Percentiles rank a stretch among this genome's conserved stretches.
Evolutionary conservation across 2,797 vertebrate genomes (phyloP).

Genomic region (Sebastes flavidus): DNA sequence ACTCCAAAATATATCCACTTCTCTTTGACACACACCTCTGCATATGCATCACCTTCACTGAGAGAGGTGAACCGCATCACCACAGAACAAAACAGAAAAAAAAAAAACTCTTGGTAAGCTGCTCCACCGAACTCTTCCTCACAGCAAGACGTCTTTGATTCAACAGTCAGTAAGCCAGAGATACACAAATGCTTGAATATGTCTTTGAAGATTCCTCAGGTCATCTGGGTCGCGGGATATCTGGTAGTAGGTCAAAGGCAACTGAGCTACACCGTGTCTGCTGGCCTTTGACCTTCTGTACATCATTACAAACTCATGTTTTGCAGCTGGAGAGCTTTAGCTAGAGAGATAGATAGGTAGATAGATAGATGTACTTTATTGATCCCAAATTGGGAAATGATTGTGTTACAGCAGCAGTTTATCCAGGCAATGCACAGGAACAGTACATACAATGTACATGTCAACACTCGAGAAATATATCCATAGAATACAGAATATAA

Average conservation of each 20-base stretch:
- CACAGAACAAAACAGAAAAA: constrained; percentile 54
- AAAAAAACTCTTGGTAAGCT: constrained; percentile 40
- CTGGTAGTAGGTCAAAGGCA: constrained; percentile 34
- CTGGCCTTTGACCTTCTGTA: constrained; percentile 31
- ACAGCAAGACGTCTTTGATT: constrained; percentile 9
- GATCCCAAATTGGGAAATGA: too few species aligned
- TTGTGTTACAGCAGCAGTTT: too few species aligned
- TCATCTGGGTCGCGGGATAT: constrained; percentile 29
- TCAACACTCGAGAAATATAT: too few species aligned
- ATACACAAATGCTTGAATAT: constrained; percentile 6
- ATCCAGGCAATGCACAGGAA: too few species aligned
- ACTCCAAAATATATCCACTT: not conserved
- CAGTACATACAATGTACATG: too few species aligned
- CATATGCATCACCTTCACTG: constrained; percentile 22
- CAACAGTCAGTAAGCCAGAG: constrained; percentile 13
- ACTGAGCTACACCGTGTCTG: not conserved
- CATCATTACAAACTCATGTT: constrained; percentile 5
- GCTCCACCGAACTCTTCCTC: constrained; percentile 40
- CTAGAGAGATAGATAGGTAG: too few species aligned
- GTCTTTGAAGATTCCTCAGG: constrained; percentile 45
- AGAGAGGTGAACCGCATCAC: constrained; percentile 28
- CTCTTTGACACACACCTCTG: constrained; percentile 14
- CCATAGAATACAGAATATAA: too few species aligned
- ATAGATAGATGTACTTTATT: too few species aligned
- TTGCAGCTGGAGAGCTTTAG: not conserved